Evolutionary conservation across 2,888 invertebrate genomes (phyloP), one percentile per base, ranked within the genome.

Genomic region (Erebia aethiops): DNA sequence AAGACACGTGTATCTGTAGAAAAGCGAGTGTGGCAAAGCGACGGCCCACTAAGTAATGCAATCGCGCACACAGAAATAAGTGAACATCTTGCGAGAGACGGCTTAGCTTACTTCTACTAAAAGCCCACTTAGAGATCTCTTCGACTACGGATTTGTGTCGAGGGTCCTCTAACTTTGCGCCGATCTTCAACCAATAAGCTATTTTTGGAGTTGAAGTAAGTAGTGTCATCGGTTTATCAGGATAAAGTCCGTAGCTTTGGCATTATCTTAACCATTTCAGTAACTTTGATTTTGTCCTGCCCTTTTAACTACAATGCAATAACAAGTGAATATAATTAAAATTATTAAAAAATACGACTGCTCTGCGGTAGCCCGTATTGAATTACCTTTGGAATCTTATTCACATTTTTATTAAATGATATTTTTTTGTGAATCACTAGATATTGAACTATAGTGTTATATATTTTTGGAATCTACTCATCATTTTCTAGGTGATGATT

Each of bases 51-150:
- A 78, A 80, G 81, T 82, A 88, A 87, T 87, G 86, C 85, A 88
- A 85, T 85, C 84, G 84, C 81, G 83, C 83, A 85, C 84, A 87
- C 82, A 87, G 87, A 88, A 91, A 89, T 90, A 88, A 89, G 84
- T 82, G 84, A 87, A 89, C 89, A 87, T 88, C 85, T 87, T 90
- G 90, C 87, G 85, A 82, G 83, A 87, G 90, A 88, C 87, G 90
- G 91, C 91, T 93, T 90, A 92, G 89, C 90, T 89, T 85, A 88
- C 89, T 90, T 84, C 84, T 85, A 84, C 91, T 92, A 92, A 92
- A 92, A 93, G 92, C 92, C 90, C 91, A 92, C 92, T 93, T 91
- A 92, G 88, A 90, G 84, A 88, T 88, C 90, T 90, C 88, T 89
- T 90, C 88, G 85, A 83, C 81, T 82, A 79, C 87, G 91, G 91